Evolutionary conservation across 2,113 vertebrate genomes (phyloP).

Genomic region (Python bivittatus): DNA sequence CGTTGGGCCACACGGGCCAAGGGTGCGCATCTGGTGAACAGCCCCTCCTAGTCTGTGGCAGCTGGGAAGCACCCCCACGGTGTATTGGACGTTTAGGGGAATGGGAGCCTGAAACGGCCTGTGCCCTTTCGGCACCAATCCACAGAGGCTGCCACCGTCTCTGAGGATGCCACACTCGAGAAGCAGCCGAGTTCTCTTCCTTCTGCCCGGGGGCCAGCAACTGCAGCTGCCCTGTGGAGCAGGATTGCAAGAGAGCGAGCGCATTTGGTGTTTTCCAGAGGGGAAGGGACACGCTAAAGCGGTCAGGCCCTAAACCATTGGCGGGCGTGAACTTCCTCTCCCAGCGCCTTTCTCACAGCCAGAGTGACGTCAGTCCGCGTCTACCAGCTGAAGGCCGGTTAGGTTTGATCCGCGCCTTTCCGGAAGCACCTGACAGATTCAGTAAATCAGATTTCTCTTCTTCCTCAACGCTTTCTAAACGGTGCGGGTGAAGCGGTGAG

Average conservation of each 20-base stretch:
- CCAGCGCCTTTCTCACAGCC: background rate
- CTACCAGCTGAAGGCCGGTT: background rate
- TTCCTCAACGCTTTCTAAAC: background rate
- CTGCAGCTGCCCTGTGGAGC: background rate
- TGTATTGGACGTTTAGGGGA: no score
- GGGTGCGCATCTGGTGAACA: background rate
- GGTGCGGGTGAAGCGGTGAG: background rate
- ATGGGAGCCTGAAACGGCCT: background rate
- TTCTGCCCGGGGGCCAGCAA: background rate
- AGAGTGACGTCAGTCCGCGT: background rate
- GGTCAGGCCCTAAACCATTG: constrained; percentile 6
- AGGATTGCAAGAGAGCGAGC: constrained; percentile 17
- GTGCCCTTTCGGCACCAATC: background rate
- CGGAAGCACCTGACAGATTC: background rate
- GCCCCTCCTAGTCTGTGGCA: no score
- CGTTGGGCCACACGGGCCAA: background rate
- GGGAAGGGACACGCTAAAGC: constrained; percentile 15
- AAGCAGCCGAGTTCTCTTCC: no score
- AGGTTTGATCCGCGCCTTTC: background rate
- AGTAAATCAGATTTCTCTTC: background rate
- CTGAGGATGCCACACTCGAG: background rate
- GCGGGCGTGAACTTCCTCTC: background rate
- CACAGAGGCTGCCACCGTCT: background rate
- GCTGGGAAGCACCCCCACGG: no score
- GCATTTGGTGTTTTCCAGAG: background rate